Percentiles rank a stretch among this genome's conserved stretches.
These are phyloP conservation scores for human DNA, from an alignment of 2,113 vertebrate genomes.

Conservation along the genomic window GRCh38 chr12:67090001-67090500, in stretches of 20 bases:
- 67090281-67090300: background rate
- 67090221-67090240: background rate
- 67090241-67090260: background rate
- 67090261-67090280: background rate
- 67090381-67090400: background rate
- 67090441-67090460: background rate
- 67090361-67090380: background rate
- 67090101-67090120: background rate
- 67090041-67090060: background rate
- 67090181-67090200: background rate
- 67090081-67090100: background rate
- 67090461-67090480: background rate
- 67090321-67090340: background rate
- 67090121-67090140: background rate
- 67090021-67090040: background rate
- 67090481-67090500: slow-evolving; percentile 7
- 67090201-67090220: background rate
- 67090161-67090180: background rate
- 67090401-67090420: background rate
- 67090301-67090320: background rate
- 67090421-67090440: background rate
- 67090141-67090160: background rate
- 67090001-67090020: background rate
- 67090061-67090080: background rate
- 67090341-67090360: background rate